Evolutionary conservation across 2,797 vertebrate genomes (phyloP), one percentile per base, ranked within the genome.

Genomic region (Pachyuromys duprasi): DNA sequence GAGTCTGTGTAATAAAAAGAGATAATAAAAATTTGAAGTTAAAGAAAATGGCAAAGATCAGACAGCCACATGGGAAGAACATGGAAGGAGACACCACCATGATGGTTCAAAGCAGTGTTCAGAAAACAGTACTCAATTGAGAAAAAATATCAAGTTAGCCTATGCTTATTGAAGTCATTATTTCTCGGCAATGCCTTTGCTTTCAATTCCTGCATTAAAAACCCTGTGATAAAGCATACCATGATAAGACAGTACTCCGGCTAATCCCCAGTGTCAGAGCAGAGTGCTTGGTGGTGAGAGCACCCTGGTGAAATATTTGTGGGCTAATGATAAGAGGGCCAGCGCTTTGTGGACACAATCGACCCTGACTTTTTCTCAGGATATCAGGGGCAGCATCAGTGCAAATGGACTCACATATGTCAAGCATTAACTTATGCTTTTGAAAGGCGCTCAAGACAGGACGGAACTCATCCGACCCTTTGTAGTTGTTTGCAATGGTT

Each of bases 401-500:
- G 72, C 86, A 95, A 76, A 96, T 49, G n/a, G 26, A 76, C 86
- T 91, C 91, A 78, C 95, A 84, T 93, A 83, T 94, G 86, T 91
- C 82, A 95, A 81, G 86, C 91, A 94, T 96, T 95, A 95, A 67
- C 70, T 90, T 83, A 65, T 3, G 14, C 82, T 63, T 95, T 95
- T 69, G 57, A 89, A 96, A 89, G 90, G 60, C 75, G 20, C 53
- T 76, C 53, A 17, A 55, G 89, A 86, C 74, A 91, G 81, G 69
- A 74, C 39, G 72, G 82, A 96, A 93, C 92, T 70, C 94, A 92
- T 95, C 86, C 65, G 36, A 89, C 60, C 53, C 93, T 97, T 96
- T 96, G 89, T 92, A 94, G 94, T 87, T 96, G 86, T 96, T 92
- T 95, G 91, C 92, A 91, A 13, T 78, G 91, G 92, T 95, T 97